Evolutionary conservation across 2,888 invertebrate species (phyloP), one percentile per base, ranked within the genome.

Genomic region (Glaucopsyche alexis): DNA sequence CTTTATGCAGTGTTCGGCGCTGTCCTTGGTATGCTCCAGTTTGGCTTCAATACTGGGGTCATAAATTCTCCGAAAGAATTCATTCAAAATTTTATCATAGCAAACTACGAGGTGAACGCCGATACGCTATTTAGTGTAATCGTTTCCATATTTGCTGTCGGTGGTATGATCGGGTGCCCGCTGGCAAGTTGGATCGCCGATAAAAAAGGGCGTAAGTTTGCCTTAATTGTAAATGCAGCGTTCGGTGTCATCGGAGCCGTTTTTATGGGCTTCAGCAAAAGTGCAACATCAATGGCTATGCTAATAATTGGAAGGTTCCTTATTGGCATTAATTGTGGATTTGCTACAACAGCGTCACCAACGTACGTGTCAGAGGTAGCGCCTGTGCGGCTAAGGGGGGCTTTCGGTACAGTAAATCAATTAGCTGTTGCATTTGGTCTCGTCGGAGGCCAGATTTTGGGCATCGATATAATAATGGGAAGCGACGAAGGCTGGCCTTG

Each of bases 131-230:
- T 94, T 86, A 93, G 95, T 73, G 85, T 96, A 75, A 95, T 95
- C 45, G 96, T 96, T 73, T 94, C 96, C 78, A 95, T 96, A 78
- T 96, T 96, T 84, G 96, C 96, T 71, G 94, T 96, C 67, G 96
- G 96, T 29, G 97, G 96, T 47, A 96, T 96, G 95, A 89, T 96
- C 60, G 96, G 96, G 40, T 96, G 96, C 72, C 94, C 96, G 60
- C 88, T 95, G 70, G 96, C 95, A n/a, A 96, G 96, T 71, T 95
- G 94, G 91, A 93, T 96, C 77, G 94, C 95, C 45, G 95, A 96
- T 80, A 94, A 92, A 79, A 94, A 94, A 78, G 96, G 96, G 73
- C 94, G 95, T 81, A 95, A 95, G 85, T 93, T 94, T 72, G 95
- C 96, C 7, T 88, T 96, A 74, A 84, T 95, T 75, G 82, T 95